Percentiles rank a stretch among this genome's conserved stretches.
phyloP scores from a whole-genome alignment of 2,888 invertebrate species.

The Philhelius pedissequus region DNA sequence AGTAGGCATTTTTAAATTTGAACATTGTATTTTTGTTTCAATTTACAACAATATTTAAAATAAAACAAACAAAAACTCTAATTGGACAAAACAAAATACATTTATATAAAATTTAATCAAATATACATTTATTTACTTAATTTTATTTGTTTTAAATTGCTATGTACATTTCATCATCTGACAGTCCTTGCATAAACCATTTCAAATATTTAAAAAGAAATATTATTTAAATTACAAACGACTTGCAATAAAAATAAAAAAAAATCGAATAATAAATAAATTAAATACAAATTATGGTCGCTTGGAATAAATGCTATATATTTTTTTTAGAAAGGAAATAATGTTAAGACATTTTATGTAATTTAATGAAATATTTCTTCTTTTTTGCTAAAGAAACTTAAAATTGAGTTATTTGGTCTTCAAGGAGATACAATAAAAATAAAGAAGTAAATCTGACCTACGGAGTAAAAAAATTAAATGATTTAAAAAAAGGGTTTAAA shows the following conservation, averaged over 20 bases:
- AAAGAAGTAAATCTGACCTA: too few relatives aligned
- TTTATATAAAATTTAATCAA: constrained; percentile 51
- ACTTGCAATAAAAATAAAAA: neutral
- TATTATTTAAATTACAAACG: neutral
- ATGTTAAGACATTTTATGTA: too few relatives aligned
- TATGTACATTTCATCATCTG: constrained; percentile 39
- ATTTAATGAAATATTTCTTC: too few relatives aligned
- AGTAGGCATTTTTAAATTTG: neutral
- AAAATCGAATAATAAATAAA: neutral
- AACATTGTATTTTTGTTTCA: neutral
- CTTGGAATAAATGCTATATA: too few relatives aligned
- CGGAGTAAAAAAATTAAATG: too few relatives aligned
- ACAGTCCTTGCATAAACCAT: constrained; percentile 66
- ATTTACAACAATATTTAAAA: neutral
- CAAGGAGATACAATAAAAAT: too few relatives aligned
- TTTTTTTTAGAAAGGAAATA: neutral
- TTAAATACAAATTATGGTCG: neutral
- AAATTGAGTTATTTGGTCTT: too few relatives aligned
- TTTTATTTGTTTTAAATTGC: neutral
- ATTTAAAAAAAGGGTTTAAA: too few relatives aligned
- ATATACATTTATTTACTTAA: neutral
- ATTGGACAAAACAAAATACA: constrained; percentile 41
- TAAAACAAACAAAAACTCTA: neutral
- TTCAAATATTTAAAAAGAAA: neutral
- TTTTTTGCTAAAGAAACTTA: too few relatives aligned